Base-by-base conservation (phyloP, 1,140 invertebrate species). In the Drosophila elegans region DNA sequence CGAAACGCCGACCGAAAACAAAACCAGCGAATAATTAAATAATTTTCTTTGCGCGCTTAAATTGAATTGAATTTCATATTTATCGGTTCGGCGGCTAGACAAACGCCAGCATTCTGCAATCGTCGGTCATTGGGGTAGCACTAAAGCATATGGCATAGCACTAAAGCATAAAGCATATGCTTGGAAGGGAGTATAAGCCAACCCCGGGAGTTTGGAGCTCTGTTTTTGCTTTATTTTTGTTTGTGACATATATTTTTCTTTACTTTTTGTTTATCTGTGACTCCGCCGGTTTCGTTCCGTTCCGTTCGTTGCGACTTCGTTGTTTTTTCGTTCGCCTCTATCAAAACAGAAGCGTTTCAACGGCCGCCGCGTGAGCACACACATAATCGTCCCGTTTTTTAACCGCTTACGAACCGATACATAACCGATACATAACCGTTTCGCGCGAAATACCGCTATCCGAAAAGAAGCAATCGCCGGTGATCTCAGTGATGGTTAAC, bases 21-120 rank as follows among this genome's bases (percentile, higher is more conserved):
- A 49, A 55, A 46, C 61, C 71, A 59, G 78, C 61, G 68, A 76
- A 73, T 81, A 89, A 89, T 89, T 84, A 80, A 89, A 89, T 84
- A 89, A 90, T 84, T 90, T 89, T 76, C 74, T 78, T 80, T 84
- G 80, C 62, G 16, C 76, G 77, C 60, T 41, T 36, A 79, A 75
- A 75, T 79, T 61, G 68, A 86, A 66, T 81, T 81, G 55, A 57
- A 76, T 72, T 86, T 80, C 69, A 84, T 90, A 89, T 89, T 89
- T 89, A 84, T 84, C 80, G 80, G 73, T 38, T 60, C 34, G 59
- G 61, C 77, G 64, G 44, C 78, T 80, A 74, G 63, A 72, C 68
- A 69, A 90, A 72, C 62, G 74, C 66, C 66, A 72, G 74, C 80
- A 89, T 84, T 89, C 84, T 80, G 77, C 78, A 71, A 27, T 57